Base-by-base conservation (phyloP, 2,888 invertebrate genomes). In the Dasypolia templi region DNA sequence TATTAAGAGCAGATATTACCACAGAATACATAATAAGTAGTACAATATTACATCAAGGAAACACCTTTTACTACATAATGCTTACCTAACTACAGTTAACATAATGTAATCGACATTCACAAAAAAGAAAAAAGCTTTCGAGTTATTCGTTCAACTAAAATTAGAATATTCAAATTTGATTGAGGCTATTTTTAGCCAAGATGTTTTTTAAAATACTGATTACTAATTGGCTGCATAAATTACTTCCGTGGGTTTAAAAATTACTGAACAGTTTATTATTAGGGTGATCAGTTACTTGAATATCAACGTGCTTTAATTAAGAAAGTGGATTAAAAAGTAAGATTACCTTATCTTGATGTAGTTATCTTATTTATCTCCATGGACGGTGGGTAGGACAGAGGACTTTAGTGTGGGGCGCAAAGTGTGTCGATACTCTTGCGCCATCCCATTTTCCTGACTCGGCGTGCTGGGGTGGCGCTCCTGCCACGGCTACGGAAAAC, bases 151-250 rank as follows among this genome's bases (percentile, higher is more conserved):
- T 79, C 65, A 51, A 26, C 35, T 73, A 22, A 79, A 66, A 55
- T 80, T 84, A 49, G 59, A 63, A 72, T 84, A 80, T 80, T 64
- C 32, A 80, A 84, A 68, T 64, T 19, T 51, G 32, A 56, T 39
- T 6, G 63, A 67, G 29, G 14, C 17, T 59, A 66, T 59, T 81
- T 73, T 42, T 17, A 63, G 39, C 3, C 19, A 17, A 51, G 5
- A 29, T 44, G 42, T 14, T 74, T 74, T 39, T 42, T 62, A 44
- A 80, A 51, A 73, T 29, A 53, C 39, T 0, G 19, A 6, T 58
- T 26, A n/a, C 14, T 46, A 81, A 61, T 55, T 61, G 53, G 22
- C 22, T 0, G 22, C 19, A 2, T 75, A 17, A 73, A 80, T 61
- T 61, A 59, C 46, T 73, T 77, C 35, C 63, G 82, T 63, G 22